Evolutionary conservation across 2,888 invertebrate species (phyloP), one percentile per base, ranked within the genome.

Genomic region (Lasioglossum pauxillum): DNA sequence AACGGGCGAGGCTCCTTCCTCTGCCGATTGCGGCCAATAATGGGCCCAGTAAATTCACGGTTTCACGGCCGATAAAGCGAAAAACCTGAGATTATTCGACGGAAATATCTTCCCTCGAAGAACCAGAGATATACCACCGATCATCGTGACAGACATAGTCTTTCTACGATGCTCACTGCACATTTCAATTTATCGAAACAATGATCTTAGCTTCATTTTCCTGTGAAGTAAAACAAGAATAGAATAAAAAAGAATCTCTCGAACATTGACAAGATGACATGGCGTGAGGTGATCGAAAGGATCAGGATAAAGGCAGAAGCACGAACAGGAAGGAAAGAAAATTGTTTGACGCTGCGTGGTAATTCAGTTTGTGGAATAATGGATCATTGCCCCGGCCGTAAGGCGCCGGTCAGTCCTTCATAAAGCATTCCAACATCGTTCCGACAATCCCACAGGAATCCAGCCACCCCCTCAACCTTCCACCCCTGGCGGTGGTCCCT

Each of bases 401-500:
- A 93, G 93, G 91, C 90, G 91, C 90, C 91, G 93, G 94, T 94
- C 94, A 94, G 88, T 91, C 89, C 89, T 93, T 94, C 93, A 94
- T 94, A 93, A 94, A 93, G 92, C 93, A 94, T 94, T 94, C 94
- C 91, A 89, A 88, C 88, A 92, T 93, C 93, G 94, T 93, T 93
- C 92, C 89, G 83, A 82, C 87, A 86, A 92, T 94, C 94, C 94
- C 94, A 90, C 86, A 92, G 94, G 94, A 94, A 93, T 94, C 91
- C 91, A 91, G 71, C 87, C 88, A 87, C 69, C 89, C 89, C 69
- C 35, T 23, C 35, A 0, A 19, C 91, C 90, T 90, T 88, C 80
- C 88, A 86, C 86, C 91, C 83, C 41, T 23, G 12, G n/a, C 85
- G 89, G 87, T 87, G 85, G 89, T 86, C 90, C 89, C 90, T 88